Evolutionary conservation across 2,113 vertebrate species (phyloP).

Genomic region (Planiliza haematocheilus): DNA sequence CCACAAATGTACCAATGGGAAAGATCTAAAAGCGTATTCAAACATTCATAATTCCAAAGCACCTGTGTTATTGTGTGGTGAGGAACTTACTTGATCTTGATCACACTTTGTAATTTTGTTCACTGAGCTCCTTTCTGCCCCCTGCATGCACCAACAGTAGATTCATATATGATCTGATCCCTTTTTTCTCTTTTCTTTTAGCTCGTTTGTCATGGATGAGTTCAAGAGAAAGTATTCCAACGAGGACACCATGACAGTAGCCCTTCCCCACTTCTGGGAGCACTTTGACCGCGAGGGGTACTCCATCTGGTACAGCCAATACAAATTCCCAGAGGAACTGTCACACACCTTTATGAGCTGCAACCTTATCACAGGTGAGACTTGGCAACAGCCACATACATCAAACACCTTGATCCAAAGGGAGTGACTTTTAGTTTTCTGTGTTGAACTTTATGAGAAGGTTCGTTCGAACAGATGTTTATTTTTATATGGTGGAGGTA

Average conservation of each 20-base stretch:
- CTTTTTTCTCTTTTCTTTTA: conserved; percentile 46
- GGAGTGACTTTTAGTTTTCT: background rate
- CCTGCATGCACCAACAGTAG: background rate
- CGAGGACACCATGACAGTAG: conserved; percentile 89
- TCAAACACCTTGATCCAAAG: background rate
- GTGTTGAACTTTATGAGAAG: too few relatives aligned
- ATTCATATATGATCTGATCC: background rate
- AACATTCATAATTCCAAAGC: background rate
- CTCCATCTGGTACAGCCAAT: conserved; percentile 91
- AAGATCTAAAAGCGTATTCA: background rate
- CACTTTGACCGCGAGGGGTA: conserved; percentile 90
- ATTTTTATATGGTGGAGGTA: background rate
- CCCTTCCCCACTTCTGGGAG: conserved; percentile 93
- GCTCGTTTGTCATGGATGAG: conserved; percentile 91
- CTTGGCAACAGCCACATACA: background rate
- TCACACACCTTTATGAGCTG: conserved; percentile 93
- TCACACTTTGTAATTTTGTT: background rate
- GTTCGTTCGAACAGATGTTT: too few relatives aligned
- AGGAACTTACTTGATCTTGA: too few relatives aligned
- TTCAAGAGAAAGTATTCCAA: conserved; percentile 96
- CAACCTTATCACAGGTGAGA: conserved; percentile 94
- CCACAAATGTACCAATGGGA: conserved; percentile 30
- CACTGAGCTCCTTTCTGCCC: background rate
- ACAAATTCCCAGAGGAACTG: conserved; percentile 90
- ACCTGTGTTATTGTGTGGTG: too few relatives aligned